These are phyloP conservation scores for Pyrrhia umbra DNA, from an alignment of 2,888 invertebrate genomes.

Conservation along the genomic window DNA sequence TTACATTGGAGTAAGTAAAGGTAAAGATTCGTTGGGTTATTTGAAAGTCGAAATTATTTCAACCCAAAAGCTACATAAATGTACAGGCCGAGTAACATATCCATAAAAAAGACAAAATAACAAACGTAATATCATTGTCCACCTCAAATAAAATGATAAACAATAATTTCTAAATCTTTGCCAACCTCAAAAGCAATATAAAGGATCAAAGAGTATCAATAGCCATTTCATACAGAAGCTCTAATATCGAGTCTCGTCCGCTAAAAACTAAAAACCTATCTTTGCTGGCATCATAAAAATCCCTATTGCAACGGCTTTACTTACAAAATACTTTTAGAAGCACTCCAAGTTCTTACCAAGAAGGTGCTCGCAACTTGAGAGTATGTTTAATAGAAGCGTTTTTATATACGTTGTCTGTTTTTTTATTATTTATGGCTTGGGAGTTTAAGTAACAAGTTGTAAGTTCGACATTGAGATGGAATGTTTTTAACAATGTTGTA, in stretches of 20 bases:
- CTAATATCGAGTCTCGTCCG: constrained; percentile 49
- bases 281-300: constrained; percentile 62
- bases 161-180: not conserved
- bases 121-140: not conserved
- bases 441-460: constrained; percentile 54
- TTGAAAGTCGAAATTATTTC: not conserved
- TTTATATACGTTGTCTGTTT: constrained; percentile 49
- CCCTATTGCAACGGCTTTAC: constrained; percentile 63
- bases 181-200: constrained; percentile 28
- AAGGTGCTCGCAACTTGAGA: constrained; percentile 62
- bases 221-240: constrained; percentile 33
- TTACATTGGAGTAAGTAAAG: constrained; percentile 1
- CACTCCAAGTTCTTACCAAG: constrained; percentile 64
- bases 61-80: too few species aligned
- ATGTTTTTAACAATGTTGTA: constrained; percentile 14
- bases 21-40: not conserved
- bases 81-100: too few species aligned
- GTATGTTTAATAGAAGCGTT: constrained; percentile 57
- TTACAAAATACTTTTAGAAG: constrained; percentile 66
- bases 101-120: not conserved
- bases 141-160: constrained; percentile 3
- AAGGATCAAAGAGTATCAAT: constrained; percentile 39
- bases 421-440: constrained; percentile 54
- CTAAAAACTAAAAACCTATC: constrained; percentile 57
- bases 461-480: constrained; percentile 28